Conservation (phyloP, 2,888 invertebrate genomes). For the Homarus gammarus region DNA sequence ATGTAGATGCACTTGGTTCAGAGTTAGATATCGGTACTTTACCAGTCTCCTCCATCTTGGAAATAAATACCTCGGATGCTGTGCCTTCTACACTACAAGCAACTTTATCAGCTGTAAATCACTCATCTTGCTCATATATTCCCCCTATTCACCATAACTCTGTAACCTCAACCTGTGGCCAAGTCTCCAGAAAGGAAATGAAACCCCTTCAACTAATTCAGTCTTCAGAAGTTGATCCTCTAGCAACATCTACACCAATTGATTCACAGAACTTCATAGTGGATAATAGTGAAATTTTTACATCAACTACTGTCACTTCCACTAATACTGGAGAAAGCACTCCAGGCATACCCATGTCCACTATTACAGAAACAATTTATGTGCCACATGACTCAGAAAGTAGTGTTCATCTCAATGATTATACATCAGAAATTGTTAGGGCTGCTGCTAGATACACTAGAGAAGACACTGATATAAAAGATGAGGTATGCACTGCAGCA, state of each 20-base stretch:
- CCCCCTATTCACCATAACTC: not conserved
- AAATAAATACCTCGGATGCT: not conserved
- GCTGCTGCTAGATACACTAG: not conserved
- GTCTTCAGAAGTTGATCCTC: not conserved
- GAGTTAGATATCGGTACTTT: not conserved
- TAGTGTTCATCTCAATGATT: not conserved
- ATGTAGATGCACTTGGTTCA: not conserved
- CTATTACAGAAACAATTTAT: not conserved
- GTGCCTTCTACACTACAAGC: not conserved
- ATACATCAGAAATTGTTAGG: not conserved
- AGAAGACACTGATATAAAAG: not conserved
- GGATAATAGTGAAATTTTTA: not conserved
- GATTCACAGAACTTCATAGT: not conserved
- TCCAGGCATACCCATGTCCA: not conserved
- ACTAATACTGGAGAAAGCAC: not conserved
- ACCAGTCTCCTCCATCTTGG: not conserved
- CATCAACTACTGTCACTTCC: not conserved
- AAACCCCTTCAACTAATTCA: not conserved
- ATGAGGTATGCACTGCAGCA: not conserved
- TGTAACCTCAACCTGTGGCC: not conserved
- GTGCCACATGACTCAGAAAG: not conserved
- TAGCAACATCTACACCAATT: slow-evolving; percentile 45
- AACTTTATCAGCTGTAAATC: not conserved
- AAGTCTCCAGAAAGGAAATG: not conserved
- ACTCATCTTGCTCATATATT: not conserved